Percentiles rank a stretch among this genome's conserved stretches.
Evolutionary conservation across 2,888 invertebrate species (phyloP).

Genomic region (Liopterus haemorrhoidalis): DNA sequence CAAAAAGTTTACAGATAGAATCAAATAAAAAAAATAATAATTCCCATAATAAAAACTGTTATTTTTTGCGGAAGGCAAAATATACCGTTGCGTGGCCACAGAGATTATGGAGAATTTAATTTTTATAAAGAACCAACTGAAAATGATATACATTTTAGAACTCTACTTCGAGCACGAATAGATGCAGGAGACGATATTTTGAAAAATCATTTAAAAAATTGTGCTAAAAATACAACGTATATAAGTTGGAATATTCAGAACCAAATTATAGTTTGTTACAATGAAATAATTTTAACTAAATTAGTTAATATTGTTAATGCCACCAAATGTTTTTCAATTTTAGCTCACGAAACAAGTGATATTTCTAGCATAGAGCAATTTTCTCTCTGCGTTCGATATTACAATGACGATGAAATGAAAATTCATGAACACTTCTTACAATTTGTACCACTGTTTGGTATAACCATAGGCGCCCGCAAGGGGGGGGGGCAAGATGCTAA

Average conservation of each 20-base stretch:
- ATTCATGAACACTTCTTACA: no score
- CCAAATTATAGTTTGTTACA: no score
- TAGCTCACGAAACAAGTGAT: constrained; percentile 37
- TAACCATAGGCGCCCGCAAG: no score
- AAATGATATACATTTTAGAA: constrained; percentile 36
- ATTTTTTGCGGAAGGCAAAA: constrained; percentile 33
- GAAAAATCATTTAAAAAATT: constrained; percentile 27
- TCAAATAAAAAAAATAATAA: constrained; percentile 16
- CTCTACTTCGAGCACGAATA: constrained; percentile 32
- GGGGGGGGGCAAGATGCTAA: no score
- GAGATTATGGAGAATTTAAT: constrained; percentile 27
- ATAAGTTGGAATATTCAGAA: constrained; percentile 29
- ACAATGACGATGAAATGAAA: constrained; percentile 17
- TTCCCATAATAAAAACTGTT: constrained; percentile 15
- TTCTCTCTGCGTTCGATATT: constrained; percentile 33
- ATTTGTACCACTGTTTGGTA: no score
- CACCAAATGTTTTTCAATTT: constrained; percentile 33
- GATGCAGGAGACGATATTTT: constrained; percentile 33
- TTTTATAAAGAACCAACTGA: constrained; percentile 19
- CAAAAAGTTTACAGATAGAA: no score
- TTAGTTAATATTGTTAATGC: constrained; percentile 33
- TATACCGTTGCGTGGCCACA: constrained; percentile 33
- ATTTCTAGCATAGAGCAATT: constrained; percentile 34
- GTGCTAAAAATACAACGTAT: constrained; percentile 28
- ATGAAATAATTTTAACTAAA: constrained; percentile 23